Percentiles rank a stretch among this genome's conserved stretches.
phyloP scores from a whole-genome alignment of 53 echinoderm and acorn worm genomes.

The Patiria pectinifera region DNA sequence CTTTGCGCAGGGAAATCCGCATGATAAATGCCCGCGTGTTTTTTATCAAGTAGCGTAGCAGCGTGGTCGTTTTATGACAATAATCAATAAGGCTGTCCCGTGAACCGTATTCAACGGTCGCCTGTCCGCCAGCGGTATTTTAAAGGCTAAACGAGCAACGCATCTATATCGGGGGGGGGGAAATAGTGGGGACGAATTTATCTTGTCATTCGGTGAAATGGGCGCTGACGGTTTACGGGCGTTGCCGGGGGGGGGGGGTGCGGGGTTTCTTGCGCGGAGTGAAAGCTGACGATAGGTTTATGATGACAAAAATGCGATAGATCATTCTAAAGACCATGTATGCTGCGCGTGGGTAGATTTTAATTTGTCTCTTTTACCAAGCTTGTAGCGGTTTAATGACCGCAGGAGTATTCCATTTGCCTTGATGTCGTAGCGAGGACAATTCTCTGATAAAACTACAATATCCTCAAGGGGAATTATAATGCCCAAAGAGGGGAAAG shows the following conservation, averaged over 20 bases:
- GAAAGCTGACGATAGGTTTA: slow-evolving; percentile 32
- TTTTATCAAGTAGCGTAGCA: slow-evolving; percentile 1
- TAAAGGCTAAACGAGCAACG: slow-evolving; percentile 20
- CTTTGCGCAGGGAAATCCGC: too few species aligned
- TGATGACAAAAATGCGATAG: background rate
- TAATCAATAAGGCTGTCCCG: slow-evolving; percentile 38
- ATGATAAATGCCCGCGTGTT: slow-evolving; percentile 11
- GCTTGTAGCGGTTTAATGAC: too few species aligned
- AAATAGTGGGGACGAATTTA: slow-evolving; percentile 39
- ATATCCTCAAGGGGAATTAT: too few species aligned
- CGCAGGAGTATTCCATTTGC: too few species aligned
- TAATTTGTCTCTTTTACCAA: background rate
- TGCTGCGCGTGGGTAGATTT: background rate
- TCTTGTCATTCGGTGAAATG: slow-evolving; percentile 42
- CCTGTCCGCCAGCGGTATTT: slow-evolving; percentile 4
- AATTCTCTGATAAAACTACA: too few species aligned
- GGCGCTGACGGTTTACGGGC: background rate
- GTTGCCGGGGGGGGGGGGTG: slow-evolving; percentile 1
- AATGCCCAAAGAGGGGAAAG: too few species aligned
- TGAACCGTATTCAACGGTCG: slow-evolving; percentile 14
- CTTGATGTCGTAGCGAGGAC: too few species aligned
- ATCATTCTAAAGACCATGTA: background rate
- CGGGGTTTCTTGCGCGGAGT: slow-evolving; percentile 12
- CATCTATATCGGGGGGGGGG: background rate
- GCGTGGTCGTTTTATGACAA: background rate